Evolutionary conservation across 2,113 vertebrate genomes (phyloP), one percentile per base, ranked within the genome.

Genomic region (Pungitius pungitius): DNA sequence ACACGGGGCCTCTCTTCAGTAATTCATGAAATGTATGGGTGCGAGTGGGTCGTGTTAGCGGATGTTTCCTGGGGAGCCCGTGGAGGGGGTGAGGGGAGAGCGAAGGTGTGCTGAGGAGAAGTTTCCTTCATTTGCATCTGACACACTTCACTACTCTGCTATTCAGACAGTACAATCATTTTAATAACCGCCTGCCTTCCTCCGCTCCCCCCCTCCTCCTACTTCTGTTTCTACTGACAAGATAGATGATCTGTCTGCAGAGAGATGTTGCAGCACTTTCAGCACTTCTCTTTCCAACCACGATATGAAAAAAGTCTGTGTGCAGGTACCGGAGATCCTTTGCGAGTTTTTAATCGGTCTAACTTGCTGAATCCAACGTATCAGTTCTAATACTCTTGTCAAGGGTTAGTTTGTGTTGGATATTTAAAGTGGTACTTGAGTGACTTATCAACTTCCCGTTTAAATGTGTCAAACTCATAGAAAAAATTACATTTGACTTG

Each of bases 61-160:
- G 82, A 89, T 89, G 70, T 84, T 77, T 80, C 86, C 55, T 80
- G 67, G 78, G 81, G 81, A 86, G 79, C 64, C 72, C 57, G 47
- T 65, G 18, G 82, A 70, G 62, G 84, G 75, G 84, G 77, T 73
- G 85, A 80, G 45, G 81, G 68, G 81, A 79, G 85, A 83, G 83
- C 69, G 86, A 89, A 91, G 81, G 84, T 85, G 86, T 77, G 4
- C 78, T 75, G 78, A 78, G 59, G 76, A 91, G 89, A 91, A 88
- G 84, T 88, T 90, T 90, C 86, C 88, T 89, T 87, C 77, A 92
- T 93, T 93, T 93, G 88, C 91, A 93, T 92, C 79, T 86, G 90
- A 87, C 89, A 92, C 92, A 93, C 91, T 92, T 93, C 84, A 91
- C 82, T 91, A 90, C 85, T 89, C 89, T 84, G 85, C 83, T 86